Percentiles rank a stretch among this genome's conserved stretches.
phyloP scores from a whole-genome alignment of 2,888 invertebrate genomes.

The Uloborus plumipes region DNA sequence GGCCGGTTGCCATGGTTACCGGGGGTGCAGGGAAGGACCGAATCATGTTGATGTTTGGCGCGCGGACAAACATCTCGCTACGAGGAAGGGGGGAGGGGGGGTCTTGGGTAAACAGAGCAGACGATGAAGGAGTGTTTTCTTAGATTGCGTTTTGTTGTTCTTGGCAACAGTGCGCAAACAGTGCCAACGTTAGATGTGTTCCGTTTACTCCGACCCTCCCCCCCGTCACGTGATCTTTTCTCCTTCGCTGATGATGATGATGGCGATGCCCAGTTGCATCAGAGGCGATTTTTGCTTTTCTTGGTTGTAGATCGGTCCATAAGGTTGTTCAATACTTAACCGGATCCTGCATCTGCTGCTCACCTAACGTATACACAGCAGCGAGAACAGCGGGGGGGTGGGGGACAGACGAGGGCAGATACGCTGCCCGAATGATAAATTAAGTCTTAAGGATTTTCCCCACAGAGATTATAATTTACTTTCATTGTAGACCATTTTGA shows the following conservation, averaged over 20 bases:
- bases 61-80: conserved; percentile 61
- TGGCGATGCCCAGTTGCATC: conserved; percentile 47
- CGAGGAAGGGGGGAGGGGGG: conserved; percentile 28
- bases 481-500: too few relatives aligned
- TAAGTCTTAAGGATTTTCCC: too few relatives aligned
- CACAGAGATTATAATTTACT: too few relatives aligned
- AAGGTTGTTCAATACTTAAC: too few relatives aligned
- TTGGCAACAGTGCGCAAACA: conserved; percentile 65
- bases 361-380: too few relatives aligned
- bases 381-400: too few relatives aligned
- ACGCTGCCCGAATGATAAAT: too few relatives aligned
- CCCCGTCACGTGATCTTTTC: conserved; percentile 58
- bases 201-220: conserved; percentile 21
- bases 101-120: conserved; percentile 60
- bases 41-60: conserved; percentile 63
- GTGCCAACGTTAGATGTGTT: conserved; percentile 32
- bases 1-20: conserved; percentile 63
- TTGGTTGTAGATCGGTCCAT: neutral
- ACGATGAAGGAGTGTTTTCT: conserved; percentile 65
- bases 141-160: conserved; percentile 66
- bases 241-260: conserved; percentile 45
- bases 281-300: conserved; percentile 40
- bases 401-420: too few relatives aligned
- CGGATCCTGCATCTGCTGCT: too few relatives aligned
- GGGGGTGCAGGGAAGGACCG: conserved; percentile 21